A percentile compares a stretch with the other conserved stretches of the same genome.
phyloP scores from a whole-genome alignment of 2,797 vertebrate genomes.

The Morelia viridis region DNA sequence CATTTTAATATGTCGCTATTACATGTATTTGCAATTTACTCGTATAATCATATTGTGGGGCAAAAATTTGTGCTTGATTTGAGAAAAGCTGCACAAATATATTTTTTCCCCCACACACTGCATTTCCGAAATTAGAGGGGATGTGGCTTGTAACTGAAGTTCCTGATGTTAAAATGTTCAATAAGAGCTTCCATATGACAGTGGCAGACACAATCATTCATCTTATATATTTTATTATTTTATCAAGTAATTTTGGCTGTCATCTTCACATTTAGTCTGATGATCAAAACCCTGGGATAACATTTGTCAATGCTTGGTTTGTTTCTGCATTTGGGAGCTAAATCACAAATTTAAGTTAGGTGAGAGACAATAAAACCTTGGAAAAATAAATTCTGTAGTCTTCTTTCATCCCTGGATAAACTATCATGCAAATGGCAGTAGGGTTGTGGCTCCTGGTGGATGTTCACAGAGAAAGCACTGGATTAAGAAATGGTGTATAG shows the following conservation, averaged over 20 bases:
- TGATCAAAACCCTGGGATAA: neutral
- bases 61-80: neutral
- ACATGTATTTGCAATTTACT: neutral
- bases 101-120: neutral
- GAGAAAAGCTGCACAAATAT: neutral
- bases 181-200: neutral
- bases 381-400: neutral
- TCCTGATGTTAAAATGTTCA: neutral
- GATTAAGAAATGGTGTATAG: neutral
- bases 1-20: neutral
- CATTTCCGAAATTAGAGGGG: neutral
- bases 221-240: neutral
- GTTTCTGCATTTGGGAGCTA: neutral
- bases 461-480: neutral
- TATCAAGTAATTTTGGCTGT: neutral
- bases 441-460: neutral
- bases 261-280: neutral
- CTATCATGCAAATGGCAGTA: neutral
- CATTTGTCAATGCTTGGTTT: neutral
- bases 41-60: neutral
- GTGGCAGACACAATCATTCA: neutral
- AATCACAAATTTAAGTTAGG: neutral
- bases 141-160: neutral
- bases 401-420: neutral
- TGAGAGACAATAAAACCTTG: neutral